These are phyloP conservation scores for Pseudocheirus occidentalis DNA, from an alignment of 2,797 vertebrate species.

Conservation along the genomic window DNA sequence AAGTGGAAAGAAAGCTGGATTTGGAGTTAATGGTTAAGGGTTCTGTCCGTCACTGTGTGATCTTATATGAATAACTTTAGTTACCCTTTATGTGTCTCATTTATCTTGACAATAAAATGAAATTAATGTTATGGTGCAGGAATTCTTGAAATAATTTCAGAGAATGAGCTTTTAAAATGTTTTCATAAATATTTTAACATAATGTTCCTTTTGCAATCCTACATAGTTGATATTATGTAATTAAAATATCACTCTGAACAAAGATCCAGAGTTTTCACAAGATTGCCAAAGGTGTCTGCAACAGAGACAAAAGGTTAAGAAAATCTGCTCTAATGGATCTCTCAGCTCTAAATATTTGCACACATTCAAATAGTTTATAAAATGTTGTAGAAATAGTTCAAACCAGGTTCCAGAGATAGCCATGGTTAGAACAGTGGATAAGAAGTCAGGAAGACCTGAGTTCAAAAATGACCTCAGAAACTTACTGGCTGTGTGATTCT, in stretches of 20 bases:
- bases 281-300: neutral
- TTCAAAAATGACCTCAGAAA: neutral
- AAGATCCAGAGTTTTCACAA: neutral
- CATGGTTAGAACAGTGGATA: neutral
- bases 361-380: neutral
- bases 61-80: neutral
- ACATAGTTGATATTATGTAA: neutral
- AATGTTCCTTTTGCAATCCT: neutral
- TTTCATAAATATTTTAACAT: neutral
- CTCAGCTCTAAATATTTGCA: neutral
- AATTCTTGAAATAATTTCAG: neutral
- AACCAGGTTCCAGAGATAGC: neutral
- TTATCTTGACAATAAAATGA: neutral
- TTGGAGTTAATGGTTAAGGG: neutral
- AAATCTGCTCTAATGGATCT: neutral
- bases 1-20: neutral
- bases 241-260: neutral
- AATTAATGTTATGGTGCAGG: neutral
- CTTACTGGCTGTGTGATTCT: neutral
- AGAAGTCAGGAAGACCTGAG: neutral
- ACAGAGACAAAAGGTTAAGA: neutral
- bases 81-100: neutral
- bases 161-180: neutral
- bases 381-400: neutral
- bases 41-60: neutral